These are phyloP conservation scores for Menura novaehollandiae DNA, from an alignment of 2,113 vertebrate species.

Conservation along the genomic window DNA sequence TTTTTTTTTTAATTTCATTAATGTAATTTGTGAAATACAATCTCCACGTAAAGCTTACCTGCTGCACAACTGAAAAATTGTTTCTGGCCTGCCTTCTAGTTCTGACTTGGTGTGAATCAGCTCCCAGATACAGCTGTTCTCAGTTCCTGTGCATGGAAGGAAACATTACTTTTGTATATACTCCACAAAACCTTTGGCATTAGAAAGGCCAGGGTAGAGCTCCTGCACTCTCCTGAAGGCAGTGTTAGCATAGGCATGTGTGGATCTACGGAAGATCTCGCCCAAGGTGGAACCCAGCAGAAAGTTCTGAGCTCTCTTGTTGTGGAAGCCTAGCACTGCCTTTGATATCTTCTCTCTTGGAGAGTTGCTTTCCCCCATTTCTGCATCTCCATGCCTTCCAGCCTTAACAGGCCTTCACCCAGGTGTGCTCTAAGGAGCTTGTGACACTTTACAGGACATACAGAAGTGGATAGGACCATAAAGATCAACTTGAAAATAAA, in stretches of 20 bases:
- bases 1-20: neutral
- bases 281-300: neutral
- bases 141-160: slow-evolving; percentile 70
- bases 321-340: neutral
- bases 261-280: neutral
- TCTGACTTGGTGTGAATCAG: slow-evolving; percentile 95
- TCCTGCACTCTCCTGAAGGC: neutral
- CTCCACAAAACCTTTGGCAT: neutral
- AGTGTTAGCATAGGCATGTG: neutral
- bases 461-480: neutral
- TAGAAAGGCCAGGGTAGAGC: neutral
- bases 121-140: slow-evolving; percentile 92
- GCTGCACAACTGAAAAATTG: slow-evolving; percentile 91
- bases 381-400: neutral
- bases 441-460: neutral
- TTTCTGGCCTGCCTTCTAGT: slow-evolving; percentile 92
- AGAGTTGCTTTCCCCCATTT: neutral
- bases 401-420: neutral
- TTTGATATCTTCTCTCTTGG: neutral
- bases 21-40: neutral
- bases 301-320: neutral
- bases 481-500: neutral
- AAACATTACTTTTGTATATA: neutral
- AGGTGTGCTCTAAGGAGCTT: neutral
- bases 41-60: slow-evolving; percentile 75